These are phyloP conservation scores for Loris lydekkerianus DNA, from an alignment of 2,797 vertebrate species.

Conservation along the genomic window DNA sequence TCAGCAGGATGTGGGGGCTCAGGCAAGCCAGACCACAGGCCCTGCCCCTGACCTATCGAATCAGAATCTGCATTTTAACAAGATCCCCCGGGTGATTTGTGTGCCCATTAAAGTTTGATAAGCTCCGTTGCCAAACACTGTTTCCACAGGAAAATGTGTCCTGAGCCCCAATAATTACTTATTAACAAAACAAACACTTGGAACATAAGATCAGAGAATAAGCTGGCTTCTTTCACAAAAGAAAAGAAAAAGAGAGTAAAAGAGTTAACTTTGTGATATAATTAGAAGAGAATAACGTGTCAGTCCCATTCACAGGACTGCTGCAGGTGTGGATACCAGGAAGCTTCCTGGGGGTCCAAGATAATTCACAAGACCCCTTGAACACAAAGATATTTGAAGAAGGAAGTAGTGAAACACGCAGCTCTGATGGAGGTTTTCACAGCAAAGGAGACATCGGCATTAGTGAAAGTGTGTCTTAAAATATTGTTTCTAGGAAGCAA, in stretches of 20 bases:
- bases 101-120: not conserved
- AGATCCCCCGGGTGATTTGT: not conserved
- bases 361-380: not conserved
- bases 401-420: not conserved
- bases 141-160: conserved; percentile 49
- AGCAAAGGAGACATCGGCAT: not conserved
- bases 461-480: not conserved
- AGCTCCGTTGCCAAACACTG: conserved; percentile 25
- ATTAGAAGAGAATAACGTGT: not conserved
- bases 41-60: not conserved
- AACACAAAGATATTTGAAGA: not conserved
- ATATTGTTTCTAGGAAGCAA: not conserved
- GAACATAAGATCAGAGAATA: not conserved
- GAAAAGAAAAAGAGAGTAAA: not conserved
- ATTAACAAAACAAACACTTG: conserved; percentile 45
- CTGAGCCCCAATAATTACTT: conserved; percentile 43
- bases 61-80: conserved; percentile 24
- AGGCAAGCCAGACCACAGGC: not conserved
- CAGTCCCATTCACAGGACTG: not conserved
- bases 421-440: not conserved
- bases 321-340: not conserved
- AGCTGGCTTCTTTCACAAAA: not conserved
- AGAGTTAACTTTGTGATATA: not conserved
- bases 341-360: not conserved
- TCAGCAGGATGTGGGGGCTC: not conserved